Conservation (phyloP, 2,888 invertebrate species). For the Esperia sulphurella region DNA sequence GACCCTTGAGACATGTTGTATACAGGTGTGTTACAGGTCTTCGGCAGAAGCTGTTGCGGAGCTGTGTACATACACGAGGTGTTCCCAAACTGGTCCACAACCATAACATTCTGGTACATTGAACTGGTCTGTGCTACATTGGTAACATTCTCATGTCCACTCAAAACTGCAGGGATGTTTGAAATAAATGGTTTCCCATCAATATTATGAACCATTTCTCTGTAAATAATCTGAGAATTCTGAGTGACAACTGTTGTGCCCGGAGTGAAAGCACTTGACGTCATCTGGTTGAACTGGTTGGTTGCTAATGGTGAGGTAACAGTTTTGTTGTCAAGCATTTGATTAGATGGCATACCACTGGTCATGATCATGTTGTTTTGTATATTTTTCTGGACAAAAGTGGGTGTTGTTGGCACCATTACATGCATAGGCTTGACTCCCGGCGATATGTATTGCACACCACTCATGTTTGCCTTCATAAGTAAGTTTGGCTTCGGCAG, state of each 20-base stretch:
- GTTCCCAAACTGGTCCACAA: slow-evolving; percentile 68
- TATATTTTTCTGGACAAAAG: slow-evolving; percentile 67
- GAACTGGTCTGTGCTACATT: slow-evolving; percentile 60
- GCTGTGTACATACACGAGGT: slow-evolving; percentile 65
- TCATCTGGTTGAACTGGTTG: slow-evolving; percentile 53
- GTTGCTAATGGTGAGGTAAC: slow-evolving; percentile 38
- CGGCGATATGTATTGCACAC: slow-evolving; percentile 55
- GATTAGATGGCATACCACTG: slow-evolving; percentile 45
- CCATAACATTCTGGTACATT: slow-evolving; percentile 72
- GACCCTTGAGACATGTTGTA: slow-evolving; percentile 36
- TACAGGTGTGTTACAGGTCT: slow-evolving; percentile 41
- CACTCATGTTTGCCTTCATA: slow-evolving; percentile 57
- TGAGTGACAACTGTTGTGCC: slow-evolving; percentile 68
- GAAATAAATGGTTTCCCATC: slow-evolving; percentile 66
- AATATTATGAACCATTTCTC: slow-evolving; percentile 69
- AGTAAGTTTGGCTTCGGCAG: slow-evolving; percentile 61
- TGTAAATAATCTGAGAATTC: slow-evolving; percentile 70
- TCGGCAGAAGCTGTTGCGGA: slow-evolving; percentile 53
- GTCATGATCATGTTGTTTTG: slow-evolving; percentile 66
- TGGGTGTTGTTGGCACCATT: slow-evolving; percentile 52
- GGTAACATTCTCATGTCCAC: slow-evolving; percentile 53
- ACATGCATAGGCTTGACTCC: slow-evolving; percentile 58
- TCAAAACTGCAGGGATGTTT: slow-evolving; percentile 53
- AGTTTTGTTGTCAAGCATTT: slow-evolving; percentile 47
- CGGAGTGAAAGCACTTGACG: slow-evolving; percentile 51